Percentiles rank a stretch among this genome's conserved stretches.
These are phyloP conservation scores for Andrena bicolor DNA, from an alignment of 2,888 invertebrate genomes.

Conservation along the genomic window DNA sequence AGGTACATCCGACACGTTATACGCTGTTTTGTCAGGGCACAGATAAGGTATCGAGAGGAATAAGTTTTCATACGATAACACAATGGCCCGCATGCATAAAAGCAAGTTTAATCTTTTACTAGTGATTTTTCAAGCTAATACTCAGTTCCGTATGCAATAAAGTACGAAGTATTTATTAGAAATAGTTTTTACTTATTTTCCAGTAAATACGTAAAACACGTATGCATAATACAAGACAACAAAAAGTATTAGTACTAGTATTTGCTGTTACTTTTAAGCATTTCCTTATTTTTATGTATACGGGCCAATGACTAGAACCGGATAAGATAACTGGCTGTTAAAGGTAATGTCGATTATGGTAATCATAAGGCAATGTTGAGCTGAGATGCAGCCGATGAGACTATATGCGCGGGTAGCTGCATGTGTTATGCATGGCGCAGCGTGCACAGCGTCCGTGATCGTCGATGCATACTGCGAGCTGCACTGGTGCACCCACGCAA, in stretches of 20 bases:
- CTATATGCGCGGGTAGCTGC: not conserved
- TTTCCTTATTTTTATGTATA: too few species aligned
- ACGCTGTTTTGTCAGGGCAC: not conserved
- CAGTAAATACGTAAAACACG: too few species aligned
- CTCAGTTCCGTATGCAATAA: too few species aligned
- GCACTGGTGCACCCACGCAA: constrained; percentile 34
- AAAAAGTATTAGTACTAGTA: too few species aligned
- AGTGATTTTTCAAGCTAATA: too few species aligned
- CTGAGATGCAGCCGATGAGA: not conserved
- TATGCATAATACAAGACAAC: too few species aligned
- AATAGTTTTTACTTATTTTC: too few species aligned
- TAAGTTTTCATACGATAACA: constrained; percentile 25
- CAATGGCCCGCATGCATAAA: too few species aligned
- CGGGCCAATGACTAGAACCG: constrained; percentile 2
- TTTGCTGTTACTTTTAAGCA: too few species aligned
- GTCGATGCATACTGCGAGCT: constrained; percentile 17
- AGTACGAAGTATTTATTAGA: too few species aligned
- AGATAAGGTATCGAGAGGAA: constrained; percentile 12
- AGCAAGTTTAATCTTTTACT: too few species aligned
- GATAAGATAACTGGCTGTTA: constrained; percentile 40
- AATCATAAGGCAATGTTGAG: not conserved
- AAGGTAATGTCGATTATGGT: constrained; percentile 29
- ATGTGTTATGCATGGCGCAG: not conserved
- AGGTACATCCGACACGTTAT: not conserved
- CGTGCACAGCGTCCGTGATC: constrained; percentile 26